Conservation (phyloP, 1,140 invertebrate genomes). For the Drosophila pectinifera region DNA sequence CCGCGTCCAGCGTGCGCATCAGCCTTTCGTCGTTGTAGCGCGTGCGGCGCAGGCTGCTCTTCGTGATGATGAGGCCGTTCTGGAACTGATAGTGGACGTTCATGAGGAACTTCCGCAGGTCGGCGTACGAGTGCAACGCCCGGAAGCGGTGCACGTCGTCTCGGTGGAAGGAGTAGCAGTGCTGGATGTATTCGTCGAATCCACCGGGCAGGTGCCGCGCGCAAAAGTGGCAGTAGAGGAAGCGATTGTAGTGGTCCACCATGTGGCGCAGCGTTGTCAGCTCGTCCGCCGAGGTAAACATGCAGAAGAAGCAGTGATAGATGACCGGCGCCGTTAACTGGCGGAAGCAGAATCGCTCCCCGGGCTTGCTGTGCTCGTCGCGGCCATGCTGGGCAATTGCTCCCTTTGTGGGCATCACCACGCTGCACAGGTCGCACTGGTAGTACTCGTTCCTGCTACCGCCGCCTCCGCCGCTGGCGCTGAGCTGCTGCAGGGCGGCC, state of each 20-base stretch:
- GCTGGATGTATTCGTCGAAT: slow-evolving; percentile 59
- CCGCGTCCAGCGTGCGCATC: slow-evolving; percentile 32
- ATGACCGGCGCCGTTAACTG: slow-evolving; percentile 23
- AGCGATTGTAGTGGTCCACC: slow-evolving; percentile 56
- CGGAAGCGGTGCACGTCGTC: slow-evolving; percentile 31
- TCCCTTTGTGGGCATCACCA: slow-evolving; percentile 49
- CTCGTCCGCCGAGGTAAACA: slow-evolving; percentile 48
- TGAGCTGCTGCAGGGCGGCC: slow-evolving; percentile 13
- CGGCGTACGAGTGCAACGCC: slow-evolving; percentile 19
- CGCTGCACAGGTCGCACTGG: slow-evolving; percentile 53
- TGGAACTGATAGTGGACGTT: slow-evolving; percentile 62
- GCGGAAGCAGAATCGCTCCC: slow-evolving; percentile 49
- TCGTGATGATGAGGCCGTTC: slow-evolving; percentile 63
- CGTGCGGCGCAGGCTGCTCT: slow-evolving; percentile 55
- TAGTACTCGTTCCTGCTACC: slow-evolving; percentile 42
- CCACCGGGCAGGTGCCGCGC: background rate
- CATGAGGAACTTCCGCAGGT: slow-evolving; percentile 52
- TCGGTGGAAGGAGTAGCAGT: slow-evolving; percentile 43
- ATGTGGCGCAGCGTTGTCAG: slow-evolving; percentile 49
- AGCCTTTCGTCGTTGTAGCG: background rate
- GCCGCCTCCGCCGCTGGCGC: background rate
- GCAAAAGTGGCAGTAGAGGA: slow-evolving; percentile 45
- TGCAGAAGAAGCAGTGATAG: slow-evolving; percentile 59
- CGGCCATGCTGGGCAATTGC: slow-evolving; percentile 50
- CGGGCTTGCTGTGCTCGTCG: slow-evolving; percentile 29